Conservation (phyloP, 2,888 invertebrate genomes). For the Caenorhabditis angaria region DNA sequence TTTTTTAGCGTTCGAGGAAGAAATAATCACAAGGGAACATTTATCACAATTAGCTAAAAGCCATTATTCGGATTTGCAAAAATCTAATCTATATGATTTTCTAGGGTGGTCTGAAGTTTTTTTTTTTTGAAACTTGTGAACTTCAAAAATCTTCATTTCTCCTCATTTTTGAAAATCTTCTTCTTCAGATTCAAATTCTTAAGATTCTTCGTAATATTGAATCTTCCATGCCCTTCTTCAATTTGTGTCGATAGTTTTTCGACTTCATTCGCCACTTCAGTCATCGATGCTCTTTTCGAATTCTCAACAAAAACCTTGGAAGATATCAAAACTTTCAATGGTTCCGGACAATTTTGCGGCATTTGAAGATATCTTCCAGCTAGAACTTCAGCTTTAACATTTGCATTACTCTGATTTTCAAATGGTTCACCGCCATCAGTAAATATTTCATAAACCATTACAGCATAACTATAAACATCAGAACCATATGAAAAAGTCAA, state of each 20-base stretch:
- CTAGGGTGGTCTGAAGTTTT: too few species aligned
- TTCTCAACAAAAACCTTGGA: conserved; percentile 21
- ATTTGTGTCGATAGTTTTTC: conserved; percentile 7
- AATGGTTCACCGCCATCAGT: conserved; percentile 41
- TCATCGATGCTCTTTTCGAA: conserved; percentile 15
- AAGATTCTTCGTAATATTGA: conserved; percentile 19
- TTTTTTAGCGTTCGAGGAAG: too few species aligned
- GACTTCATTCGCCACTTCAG: conserved; percentile 15
- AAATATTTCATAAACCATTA: conserved; percentile 39
- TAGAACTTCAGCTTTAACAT: conserved; percentile 23
- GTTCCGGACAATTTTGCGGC: conserved; percentile 26
- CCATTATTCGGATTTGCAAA: too few species aligned
- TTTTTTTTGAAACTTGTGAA: too few species aligned
- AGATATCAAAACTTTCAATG: conserved; percentile 24
- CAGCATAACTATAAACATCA: conserved; percentile 45
- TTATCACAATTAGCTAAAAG: too few species aligned
- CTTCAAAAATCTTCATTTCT: not conserved
- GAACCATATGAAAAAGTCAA: conserved; percentile 26
- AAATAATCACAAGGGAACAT: too few species aligned
- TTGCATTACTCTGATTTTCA: conserved; percentile 24
- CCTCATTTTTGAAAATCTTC: not conserved
- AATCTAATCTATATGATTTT: too few species aligned
- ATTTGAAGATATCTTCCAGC: conserved; percentile 27
- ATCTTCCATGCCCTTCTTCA: conserved; percentile 10
- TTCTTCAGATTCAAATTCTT: conserved; percentile 16